These are phyloP conservation scores for Eubucco bourcierii DNA, from an alignment of 2,113 vertebrate genomes.

Conservation along the genomic window DNA sequence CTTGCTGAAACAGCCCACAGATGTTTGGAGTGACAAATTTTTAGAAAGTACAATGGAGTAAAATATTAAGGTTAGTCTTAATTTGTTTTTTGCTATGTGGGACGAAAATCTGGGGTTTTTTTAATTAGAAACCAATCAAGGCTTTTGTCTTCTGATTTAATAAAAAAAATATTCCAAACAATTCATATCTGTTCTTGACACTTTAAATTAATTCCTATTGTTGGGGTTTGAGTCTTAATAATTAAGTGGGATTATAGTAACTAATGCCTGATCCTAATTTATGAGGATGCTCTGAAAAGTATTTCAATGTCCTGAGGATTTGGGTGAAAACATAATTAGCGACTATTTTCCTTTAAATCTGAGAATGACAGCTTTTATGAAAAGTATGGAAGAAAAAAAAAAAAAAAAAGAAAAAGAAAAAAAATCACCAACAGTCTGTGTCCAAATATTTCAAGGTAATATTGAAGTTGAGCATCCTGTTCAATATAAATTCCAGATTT, in stretches of 20 bases:
- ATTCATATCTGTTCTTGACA: not conserved
- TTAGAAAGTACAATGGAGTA: not conserved
- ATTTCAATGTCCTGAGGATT: not conserved
- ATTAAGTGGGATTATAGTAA: not conserved
- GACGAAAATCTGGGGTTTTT: not conserved
- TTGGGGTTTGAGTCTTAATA: not conserved
- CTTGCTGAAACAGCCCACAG: not conserved
- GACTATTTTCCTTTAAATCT: not conserved
- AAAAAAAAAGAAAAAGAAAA: not conserved
- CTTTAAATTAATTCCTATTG: not conserved
- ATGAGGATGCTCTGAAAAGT: not conserved
- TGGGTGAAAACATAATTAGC: not conserved
- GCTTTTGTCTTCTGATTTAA: not conserved
- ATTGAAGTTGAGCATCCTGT: not conserved
- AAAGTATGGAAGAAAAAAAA: accelerated
- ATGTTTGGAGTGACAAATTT: accelerated
- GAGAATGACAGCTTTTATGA: not conserved
- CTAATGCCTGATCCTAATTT: not conserved
- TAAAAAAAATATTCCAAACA: not conserved
- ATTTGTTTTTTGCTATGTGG: not conserved
- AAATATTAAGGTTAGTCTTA: not conserved
- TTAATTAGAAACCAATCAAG: accelerated
- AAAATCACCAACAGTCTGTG: not conserved
- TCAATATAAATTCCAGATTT: not conserved
- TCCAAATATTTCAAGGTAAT: not conserved